phyloP scores from a whole-genome alignment of 2,113 vertebrate genomes.

The Bucco capensis region DNA sequence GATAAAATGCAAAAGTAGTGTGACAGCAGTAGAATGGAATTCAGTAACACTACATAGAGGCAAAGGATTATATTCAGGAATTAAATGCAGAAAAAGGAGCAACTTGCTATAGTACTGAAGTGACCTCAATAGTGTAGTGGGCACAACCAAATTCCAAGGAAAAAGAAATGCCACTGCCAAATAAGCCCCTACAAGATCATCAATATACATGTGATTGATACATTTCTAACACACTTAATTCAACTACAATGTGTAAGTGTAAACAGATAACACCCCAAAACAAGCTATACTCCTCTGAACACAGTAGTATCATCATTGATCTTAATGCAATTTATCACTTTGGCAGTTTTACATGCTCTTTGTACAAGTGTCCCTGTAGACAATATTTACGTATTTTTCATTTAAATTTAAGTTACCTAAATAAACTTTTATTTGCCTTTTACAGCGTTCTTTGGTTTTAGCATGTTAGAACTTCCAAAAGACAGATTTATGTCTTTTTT shows the following conservation, averaged over 20 bases:
- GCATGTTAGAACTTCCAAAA: not conserved
- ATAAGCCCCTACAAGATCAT: accelerated
- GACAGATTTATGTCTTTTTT: not conserved
- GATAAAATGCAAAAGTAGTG: not conserved
- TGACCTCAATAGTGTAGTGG: not conserved
- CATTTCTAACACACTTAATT: not conserved
- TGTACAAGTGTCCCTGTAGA: accelerated
- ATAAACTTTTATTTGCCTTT: not conserved
- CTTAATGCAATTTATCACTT: not conserved
- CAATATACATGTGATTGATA: accelerated
- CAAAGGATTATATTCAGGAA: not conserved
- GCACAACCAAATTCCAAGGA: not conserved
- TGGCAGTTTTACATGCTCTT: not conserved
- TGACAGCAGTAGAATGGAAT: not conserved
- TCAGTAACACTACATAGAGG: not conserved
- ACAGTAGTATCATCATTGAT: not conserved
- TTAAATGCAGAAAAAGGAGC: not conserved
- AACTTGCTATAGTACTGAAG: not conserved
- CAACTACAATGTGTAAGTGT: not conserved
- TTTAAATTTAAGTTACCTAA: not conserved
- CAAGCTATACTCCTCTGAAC: not conserved
- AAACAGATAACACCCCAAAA: not conserved
- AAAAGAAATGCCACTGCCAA: not conserved
- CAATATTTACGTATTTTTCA: not conserved
- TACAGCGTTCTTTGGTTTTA: not conserved